phyloP scores from a whole-genome alignment of 2,113 vertebrate species.

The Epinephelus fuscoguttatus region DNA sequence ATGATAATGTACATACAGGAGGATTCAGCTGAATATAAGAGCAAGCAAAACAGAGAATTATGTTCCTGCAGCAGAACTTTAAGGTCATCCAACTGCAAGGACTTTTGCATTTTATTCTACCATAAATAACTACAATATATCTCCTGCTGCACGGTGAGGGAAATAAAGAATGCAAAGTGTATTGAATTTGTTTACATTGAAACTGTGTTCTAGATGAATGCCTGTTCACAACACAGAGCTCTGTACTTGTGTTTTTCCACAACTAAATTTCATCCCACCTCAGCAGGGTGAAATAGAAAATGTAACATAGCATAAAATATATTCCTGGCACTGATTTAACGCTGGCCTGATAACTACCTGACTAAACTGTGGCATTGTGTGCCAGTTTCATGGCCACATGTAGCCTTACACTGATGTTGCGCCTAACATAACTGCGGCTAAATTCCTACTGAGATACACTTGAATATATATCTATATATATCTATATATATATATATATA shows the following conservation, averaged over 20 bases:
- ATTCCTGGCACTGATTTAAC: not conserved
- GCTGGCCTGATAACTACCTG: no score
- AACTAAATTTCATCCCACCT: not conserved
- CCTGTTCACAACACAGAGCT: not conserved
- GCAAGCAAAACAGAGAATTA: not conserved
- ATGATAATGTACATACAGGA: not conserved
- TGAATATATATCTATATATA: not conserved
- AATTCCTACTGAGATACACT: not conserved
- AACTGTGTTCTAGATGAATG: not conserved
- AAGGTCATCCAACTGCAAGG: constrained; percentile 4
- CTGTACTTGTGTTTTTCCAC: not conserved
- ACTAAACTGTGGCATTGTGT: no score
- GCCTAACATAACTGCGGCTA: not conserved
- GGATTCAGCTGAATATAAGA: not conserved
- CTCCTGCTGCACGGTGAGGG: not conserved
- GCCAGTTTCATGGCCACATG: not conserved
- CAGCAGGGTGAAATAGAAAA: constrained; percentile 2
- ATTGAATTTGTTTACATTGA: not conserved
- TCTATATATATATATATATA: no score
- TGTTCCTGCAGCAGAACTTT: not conserved
- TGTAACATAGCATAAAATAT: not conserved
- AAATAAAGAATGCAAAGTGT: not conserved
- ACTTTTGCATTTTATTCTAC: not conserved
- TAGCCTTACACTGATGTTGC: not conserved
- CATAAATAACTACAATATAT: not conserved